Base-by-base conservation (phyloP, 2,113 vertebrate species). In the Cottus gobio region DNA sequence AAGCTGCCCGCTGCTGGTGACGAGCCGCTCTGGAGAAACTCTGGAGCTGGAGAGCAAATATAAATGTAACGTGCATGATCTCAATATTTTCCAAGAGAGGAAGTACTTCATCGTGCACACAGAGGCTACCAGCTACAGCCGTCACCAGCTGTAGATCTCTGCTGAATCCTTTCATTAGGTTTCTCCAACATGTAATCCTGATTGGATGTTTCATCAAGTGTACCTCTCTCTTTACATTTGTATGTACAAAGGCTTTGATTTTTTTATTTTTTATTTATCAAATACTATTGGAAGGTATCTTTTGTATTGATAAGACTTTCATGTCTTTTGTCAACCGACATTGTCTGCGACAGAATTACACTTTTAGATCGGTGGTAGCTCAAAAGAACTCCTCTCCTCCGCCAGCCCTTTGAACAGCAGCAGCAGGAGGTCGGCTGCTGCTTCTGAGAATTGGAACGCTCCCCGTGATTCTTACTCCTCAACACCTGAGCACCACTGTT, bases 321-420 rank as follows among this genome's bases (percentile, higher is more conserved):
- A 39, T 28, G 52, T 70, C 46, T 34, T 4, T 1, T 52, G 31
- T 70, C n/a, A 39, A 10, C 68, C 31, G 16, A 36, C 31, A 50
- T n/a, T 44, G 4, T 50, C 13, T 18, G 1, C 34, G 42, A 37
- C 9, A 58, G 22, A 28, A 46, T 1, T 3, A 18, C 28, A 37
- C 24, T 71, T 70, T 78, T 48, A 69, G 11, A 54, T n/a, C 24
- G 30, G 26, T 1, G 5, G 31, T 12, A 0, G 9, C 52, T 54
- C 8, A 67, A 57, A 83, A 83, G 80, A 79, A 54, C 70, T 57
- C 64, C 52, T 31, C 46, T 73, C 58, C 58, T 61, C 48, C 71
- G 78, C n/a, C 37, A 42, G 60, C 5, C 71, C 54, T 37, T 28
- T n/a, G 22, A 52, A n/a, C 48, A 9, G 34, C 20, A 44, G 48